Conservation (phyloP, 2,113 vertebrate genomes). For the Grammomys surdaster region DNA sequence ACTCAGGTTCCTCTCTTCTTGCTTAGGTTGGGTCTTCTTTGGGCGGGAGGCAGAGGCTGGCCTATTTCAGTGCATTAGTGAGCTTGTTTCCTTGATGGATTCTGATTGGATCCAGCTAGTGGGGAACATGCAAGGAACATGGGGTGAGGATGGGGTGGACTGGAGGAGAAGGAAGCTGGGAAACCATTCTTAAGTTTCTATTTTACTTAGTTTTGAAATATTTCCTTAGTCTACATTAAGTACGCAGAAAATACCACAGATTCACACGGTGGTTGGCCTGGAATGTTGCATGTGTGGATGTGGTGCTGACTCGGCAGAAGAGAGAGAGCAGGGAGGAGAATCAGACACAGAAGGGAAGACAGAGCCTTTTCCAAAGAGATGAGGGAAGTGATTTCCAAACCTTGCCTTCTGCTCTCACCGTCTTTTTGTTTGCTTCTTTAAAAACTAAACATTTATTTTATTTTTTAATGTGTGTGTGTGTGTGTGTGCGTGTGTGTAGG, state of each 20-base stretch:
- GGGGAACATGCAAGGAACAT: background rate
- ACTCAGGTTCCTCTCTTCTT: background rate
- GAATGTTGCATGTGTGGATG: background rate
- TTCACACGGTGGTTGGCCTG: background rate
- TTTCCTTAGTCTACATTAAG: background rate
- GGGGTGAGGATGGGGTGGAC: background rate
- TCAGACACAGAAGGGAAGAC: background rate
- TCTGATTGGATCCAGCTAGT: background rate
- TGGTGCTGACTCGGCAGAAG: background rate
- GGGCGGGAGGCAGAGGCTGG: background rate
- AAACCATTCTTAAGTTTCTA: background rate
- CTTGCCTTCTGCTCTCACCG: background rate
- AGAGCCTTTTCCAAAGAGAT: background rate
- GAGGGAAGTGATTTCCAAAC: background rate
- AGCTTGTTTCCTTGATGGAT: background rate
- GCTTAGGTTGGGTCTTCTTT: background rate
- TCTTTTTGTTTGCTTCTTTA: background rate
- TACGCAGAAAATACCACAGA: background rate
- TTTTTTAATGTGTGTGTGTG: background rate
- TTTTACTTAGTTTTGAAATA: slow-evolving; percentile 20
- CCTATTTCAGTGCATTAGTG: background rate
- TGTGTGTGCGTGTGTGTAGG: background rate
- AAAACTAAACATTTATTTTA: background rate
- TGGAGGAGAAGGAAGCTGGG: background rate
- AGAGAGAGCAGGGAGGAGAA: background rate